Evolutionary conservation across 2,113 vertebrate species (phyloP), one percentile per base, ranked within the genome.

Genomic region (Mesoclemmys tuberculata): DNA sequence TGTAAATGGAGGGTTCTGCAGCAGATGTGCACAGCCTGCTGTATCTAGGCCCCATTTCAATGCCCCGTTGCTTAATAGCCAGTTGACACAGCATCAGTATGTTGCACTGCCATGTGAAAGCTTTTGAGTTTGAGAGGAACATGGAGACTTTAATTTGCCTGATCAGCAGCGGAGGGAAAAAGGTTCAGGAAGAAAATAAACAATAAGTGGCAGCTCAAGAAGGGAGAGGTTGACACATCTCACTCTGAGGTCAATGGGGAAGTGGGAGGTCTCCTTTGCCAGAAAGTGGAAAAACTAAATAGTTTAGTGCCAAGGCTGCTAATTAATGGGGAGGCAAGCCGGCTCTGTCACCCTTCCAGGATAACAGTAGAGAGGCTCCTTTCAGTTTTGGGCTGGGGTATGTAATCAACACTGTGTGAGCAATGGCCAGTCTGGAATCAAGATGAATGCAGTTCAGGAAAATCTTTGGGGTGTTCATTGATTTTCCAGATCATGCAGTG

Each of bases 11-110:
- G 58, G 44, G 6, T 68, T 13, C 27, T 2, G 55, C 9, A 82
- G 58, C 90, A 94, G 92, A 87, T 92, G 88, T 49, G 38, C 13
- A 84, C 75, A 88, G 79, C 82, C 74, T 5, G 81, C 89, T 85
- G 84, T 38, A 26, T 18, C 56, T 29, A 52, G 48, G 26, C 27
- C 49, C 22, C 19, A 14, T 51, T 44, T 64, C 51, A 35, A 68
- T 71, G 94, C 56, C 48, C 21, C 51, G 61, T 41, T 88, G 71
- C 89, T 94, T 88, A 84, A 88, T 78, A 48, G 51, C 26, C 55
- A 29, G 0, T 52, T 64, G 71, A 71, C 95, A 54, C 26, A 64
- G 29, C 82, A 80, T 64, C 56, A 26, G 80, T 31, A n/a, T 3
- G 1, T 0, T 24, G 48, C 55, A 52, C 41, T 1, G 12, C 0